Base-by-base conservation (phyloP, 2,888 invertebrate species). In the Drosophila multiciliata region DNA sequence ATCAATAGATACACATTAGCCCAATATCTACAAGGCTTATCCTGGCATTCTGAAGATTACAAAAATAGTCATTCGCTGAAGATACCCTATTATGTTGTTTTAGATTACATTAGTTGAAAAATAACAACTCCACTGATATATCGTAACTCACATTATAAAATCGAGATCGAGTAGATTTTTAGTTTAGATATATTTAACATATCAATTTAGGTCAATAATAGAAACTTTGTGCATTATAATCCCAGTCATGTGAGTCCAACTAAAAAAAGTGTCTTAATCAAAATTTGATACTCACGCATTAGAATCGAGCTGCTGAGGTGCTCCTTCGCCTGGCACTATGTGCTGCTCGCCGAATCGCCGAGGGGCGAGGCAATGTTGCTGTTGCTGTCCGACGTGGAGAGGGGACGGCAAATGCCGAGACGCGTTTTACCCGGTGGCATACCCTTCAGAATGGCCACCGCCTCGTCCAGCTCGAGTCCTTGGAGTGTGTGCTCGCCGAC, bases 401-500 rank as follows among this genome's bases (percentile, higher is more conserved):
- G 83, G 20, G 98, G 98, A 83, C 97, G 95, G 62, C 99, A 98
- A 77, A 99, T 96, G 54, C 99, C 99, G 68, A 99, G 96, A 85
- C 95, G 95, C 2, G 99, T 99, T 60, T 95, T 94, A 52, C 99
- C 99, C 89, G 96, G 95, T 0, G 97, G 96, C 80, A 99, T 98
- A 62, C 98, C 97, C 93, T 99, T 99, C 78, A 99, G 94, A 17
- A 98, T 98, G 93, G 98, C 96, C 55, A 99, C 99, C 9, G 99
- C 99, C 93, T 97, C 96, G 92, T 99, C 99, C 76, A 99, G 94
- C 0, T 97, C 97, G 38, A 98, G 97, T 92, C 98, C 98, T 91
- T 97, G 97, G 83, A 99, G 95, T 91, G 96, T 96, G 82, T 95
- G 96, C 83, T 97, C 97, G 92, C 99, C 99, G 15, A 99, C 99